Percentiles rank a stretch among this genome's conserved stretches.
These are phyloP conservation scores for Riptortus pedestris DNA, from an alignment of 1,140 invertebrate species.

Conservation along the genomic window DNA sequence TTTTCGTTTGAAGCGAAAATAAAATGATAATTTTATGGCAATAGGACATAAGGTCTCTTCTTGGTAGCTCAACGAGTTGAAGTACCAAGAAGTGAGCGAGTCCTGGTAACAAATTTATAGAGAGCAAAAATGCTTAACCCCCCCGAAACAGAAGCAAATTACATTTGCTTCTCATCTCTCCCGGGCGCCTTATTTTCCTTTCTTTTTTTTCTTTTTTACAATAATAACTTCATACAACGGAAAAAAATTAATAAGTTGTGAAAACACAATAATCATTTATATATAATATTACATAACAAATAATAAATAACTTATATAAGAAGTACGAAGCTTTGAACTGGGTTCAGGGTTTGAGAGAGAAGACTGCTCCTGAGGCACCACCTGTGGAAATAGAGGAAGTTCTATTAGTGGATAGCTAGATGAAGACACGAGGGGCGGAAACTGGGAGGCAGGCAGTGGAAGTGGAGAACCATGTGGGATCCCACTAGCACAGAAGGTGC, in stretches of 20 bases:
- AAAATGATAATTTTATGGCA: not conserved
- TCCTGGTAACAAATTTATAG: slow-evolving; percentile 3
- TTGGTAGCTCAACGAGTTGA: too few species aligned
- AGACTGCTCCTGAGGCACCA: slow-evolving; percentile 10
- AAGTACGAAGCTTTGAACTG: not conserved
- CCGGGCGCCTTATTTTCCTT: not conserved
- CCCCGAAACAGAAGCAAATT: slow-evolving; percentile 7
- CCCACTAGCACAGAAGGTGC: not conserved
- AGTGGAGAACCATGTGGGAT: too few species aligned
- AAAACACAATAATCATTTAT: not conserved
- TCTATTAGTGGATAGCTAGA: slow-evolving; percentile 9
- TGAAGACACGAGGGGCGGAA: not conserved
- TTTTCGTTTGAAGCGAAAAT: not conserved
- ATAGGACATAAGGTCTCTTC: too few species aligned
- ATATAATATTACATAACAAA: slow-evolving; percentile 4
- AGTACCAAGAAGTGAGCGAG: not conserved
- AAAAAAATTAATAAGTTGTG: not conserved
- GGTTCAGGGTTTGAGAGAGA: too few species aligned
- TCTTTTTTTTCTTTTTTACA: too few species aligned
- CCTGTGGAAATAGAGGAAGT: slow-evolving; percentile 23
- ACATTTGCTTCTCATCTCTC: slow-evolving; percentile 9
- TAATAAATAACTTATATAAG: slow-evolving; percentile 6
- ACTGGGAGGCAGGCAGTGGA: not conserved
- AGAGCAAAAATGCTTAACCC: not conserved
- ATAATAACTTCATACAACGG: too few species aligned